Base-by-base conservation (phyloP, 2,113 vertebrate species). In the Sinocyclocheilus anshuiensis region DNA sequence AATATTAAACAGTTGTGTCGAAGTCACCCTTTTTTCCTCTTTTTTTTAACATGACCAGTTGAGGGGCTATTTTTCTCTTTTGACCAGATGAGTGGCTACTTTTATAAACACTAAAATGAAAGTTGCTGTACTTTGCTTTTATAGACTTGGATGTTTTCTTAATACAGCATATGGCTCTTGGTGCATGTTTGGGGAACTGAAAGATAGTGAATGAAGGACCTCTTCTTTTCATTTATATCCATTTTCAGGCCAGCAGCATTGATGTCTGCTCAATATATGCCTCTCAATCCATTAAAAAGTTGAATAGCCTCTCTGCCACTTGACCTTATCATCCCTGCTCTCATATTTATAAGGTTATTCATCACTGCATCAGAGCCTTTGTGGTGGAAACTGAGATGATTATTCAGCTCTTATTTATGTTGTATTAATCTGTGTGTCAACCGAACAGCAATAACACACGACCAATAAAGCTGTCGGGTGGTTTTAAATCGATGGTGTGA, bases 401-500 rank as follows among this genome's bases (percentile, higher is more conserved):
- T 22, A 45, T 80, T 67, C n/a, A 42, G 61, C 45, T 2, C 6
- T 75, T 69, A 50, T 86, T 77, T 42, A 69, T 81, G 63, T 42
- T 69, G 69, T 76, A 74, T 55, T 72, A 36, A 15, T 55, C 45
- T 83, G 65, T 5, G 36, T 15, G 81, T 81, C 81, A 18, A 72
- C 11, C 15, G 10, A 22, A 42, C 36, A 83, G 77, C 65, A 45
- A 75, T 80, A 71, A 87, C 53, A 71, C 22, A 29, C 11, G 4
- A 50, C 50, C 57, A 36, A 24, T 83, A 65, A 78, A 10, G 79
- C 83, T 65, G 39, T 88, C 65, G 42, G 36, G 65, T 78, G 59
- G 50, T 72, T 69, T 81, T 29, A 84, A 89, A 89, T 88, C 78
- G 48, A 86, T 90, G 75, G 53, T 22, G 8, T 59, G 42, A 65